Evolutionary conservation across 2,797 vertebrate species (phyloP).

Genomic region (Hafferia zeledoni): DNA sequence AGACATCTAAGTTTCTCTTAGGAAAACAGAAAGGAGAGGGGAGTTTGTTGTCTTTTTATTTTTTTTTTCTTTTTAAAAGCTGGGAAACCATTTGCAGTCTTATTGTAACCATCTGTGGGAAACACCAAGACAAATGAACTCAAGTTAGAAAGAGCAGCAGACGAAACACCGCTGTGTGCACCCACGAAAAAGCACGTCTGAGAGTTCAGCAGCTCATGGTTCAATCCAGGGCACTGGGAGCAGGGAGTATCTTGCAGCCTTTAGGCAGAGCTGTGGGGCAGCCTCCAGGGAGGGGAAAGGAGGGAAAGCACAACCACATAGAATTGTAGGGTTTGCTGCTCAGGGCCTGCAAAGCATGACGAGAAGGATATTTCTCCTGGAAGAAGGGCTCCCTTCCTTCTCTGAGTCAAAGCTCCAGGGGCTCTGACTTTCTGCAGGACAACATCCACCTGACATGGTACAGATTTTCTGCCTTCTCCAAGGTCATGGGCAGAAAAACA

Average conservation of each 20-base stretch:
- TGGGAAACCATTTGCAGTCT: background rate
- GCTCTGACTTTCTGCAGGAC: background rate
- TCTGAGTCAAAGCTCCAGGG: background rate
- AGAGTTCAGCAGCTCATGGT: background rate
- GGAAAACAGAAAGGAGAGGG: background rate
- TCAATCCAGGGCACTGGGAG: background rate
- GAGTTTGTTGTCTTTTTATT: fast-evolving
- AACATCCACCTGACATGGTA: background rate
- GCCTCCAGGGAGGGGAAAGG: background rate
- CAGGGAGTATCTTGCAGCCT: background rate
- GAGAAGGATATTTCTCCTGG: background rate
- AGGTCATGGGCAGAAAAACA: background rate
- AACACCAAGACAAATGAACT: slow-evolving; percentile 16
- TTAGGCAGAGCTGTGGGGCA: background rate
- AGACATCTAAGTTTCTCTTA: background rate
- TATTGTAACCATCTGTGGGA: slow-evolving; percentile 40
- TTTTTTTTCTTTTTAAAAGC: background rate
- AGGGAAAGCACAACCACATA: background rate
- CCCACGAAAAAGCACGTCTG: background rate
- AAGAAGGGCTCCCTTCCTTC: background rate
- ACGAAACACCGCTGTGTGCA: background rate
- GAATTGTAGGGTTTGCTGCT: background rate
- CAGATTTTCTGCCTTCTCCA: background rate
- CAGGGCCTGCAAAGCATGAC: background rate
- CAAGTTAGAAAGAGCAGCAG: background rate